Percentiles rank a stretch among this genome's conserved stretches.
These are phyloP conservation scores for Drosophila colorata DNA, from an alignment of 2,888 invertebrate species.

Conservation along the genomic window DNA sequence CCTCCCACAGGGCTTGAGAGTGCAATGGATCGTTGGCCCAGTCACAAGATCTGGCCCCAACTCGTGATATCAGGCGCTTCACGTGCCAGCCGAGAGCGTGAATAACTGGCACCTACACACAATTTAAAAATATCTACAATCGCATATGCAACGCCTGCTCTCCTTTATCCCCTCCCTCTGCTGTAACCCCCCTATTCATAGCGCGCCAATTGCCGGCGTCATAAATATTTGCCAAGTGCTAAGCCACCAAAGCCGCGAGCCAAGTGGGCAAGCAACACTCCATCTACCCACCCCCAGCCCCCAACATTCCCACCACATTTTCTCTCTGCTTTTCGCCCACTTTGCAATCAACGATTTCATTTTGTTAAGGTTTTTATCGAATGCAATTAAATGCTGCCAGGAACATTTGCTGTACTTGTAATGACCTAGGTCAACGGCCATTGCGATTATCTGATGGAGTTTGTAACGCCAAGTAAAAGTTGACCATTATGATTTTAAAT, in stretches of 20 bases:
- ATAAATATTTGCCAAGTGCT: conserved; percentile 57
- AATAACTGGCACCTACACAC: conserved; percentile 19
- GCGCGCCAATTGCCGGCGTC: conserved; percentile 35
- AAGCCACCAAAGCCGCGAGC: conserved; percentile 40
- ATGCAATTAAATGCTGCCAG: conserved; percentile 55
- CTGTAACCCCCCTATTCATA: background rate
- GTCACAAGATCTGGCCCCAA: conserved; percentile 47
- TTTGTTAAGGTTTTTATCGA: conserved; percentile 49
- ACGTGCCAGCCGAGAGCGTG: conserved; percentile 22
- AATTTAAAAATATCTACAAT: background rate
- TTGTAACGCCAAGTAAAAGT: background rate
- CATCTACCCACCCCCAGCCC: background rate
- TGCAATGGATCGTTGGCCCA: conserved; percentile 3
- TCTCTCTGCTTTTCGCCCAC: conserved; percentile 17
- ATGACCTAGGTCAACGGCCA: background rate
- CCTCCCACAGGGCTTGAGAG: conserved; percentile 4
- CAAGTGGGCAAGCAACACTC: conserved; percentile 27
- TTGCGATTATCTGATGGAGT: background rate
- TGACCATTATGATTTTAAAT: no score
- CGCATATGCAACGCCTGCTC: background rate
- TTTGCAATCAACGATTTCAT: conserved; percentile 52
- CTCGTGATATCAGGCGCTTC: conserved; percentile 36
- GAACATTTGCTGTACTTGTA: background rate
- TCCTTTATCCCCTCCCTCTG: background rate
- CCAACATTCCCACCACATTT: background rate